Evolutionary conservation across 2,888 invertebrate genomes (phyloP).

Genomic region (Cephus nigrinus): DNA sequence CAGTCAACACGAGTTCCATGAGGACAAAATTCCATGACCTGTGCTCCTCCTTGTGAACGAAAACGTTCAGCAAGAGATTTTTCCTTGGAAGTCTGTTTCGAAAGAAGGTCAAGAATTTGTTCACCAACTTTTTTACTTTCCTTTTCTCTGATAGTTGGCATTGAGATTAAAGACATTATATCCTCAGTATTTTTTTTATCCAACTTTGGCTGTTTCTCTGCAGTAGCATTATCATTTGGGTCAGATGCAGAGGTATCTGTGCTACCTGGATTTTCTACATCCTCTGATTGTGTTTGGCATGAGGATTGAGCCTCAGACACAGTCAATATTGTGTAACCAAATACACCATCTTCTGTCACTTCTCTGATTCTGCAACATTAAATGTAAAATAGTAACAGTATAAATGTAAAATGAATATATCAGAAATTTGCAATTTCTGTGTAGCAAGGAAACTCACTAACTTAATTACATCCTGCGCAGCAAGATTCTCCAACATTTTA

Average conservation of each 20-base stretch:
- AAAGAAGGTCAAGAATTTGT: conserved; percentile 92
- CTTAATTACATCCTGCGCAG: conserved; percentile 79
- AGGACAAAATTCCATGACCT: conserved; percentile 96
- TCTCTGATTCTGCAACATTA: conserved; percentile 56
- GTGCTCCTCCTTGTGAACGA: conserved; percentile 93
- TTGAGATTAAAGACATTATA: conserved; percentile 83
- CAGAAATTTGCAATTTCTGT: neutral
- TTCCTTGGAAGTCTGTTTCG: conserved; percentile 97
- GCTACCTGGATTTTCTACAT: conserved; percentile 50
- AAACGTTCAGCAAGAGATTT: conserved; percentile 95
- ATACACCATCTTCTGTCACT: conserved; percentile 60
- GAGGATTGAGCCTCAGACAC: conserved; percentile 48
- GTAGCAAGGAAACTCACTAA: conserved; percentile 44
- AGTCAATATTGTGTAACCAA: conserved; percentile 60
- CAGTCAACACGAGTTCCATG: conserved; percentile 95
- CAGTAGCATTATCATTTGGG: conserved; percentile 45
- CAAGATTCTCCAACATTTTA: conserved; percentile 81
- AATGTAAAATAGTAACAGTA: conserved; percentile 21
- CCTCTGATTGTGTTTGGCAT: conserved; percentile 42
- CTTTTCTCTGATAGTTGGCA: conserved; percentile 94
- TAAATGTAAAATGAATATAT: conserved; percentile 11
- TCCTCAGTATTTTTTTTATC: conserved; percentile 61
- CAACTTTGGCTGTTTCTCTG: conserved; percentile 54
- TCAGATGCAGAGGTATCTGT: conserved; percentile 50
- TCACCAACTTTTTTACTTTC: conserved; percentile 96